A percentile compares a stretch with the other conserved stretches of the same genome.
phyloP scores from a whole-genome alignment of 2,113 vertebrate genomes.

The Sinocyclocheilus grahami region DNA sequence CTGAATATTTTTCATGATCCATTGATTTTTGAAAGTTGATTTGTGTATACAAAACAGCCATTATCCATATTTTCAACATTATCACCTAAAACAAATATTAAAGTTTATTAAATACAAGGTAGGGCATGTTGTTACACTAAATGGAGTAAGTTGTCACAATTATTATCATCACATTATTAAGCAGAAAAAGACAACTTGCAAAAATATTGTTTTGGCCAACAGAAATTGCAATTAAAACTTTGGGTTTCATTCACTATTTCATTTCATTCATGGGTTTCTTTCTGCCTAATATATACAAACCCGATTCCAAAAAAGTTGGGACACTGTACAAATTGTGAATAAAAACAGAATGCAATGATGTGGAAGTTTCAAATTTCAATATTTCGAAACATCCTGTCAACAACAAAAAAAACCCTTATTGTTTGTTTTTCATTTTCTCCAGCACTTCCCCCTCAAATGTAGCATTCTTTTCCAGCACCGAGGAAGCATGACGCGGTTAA shows the following conservation, averaged over 20 bases:
- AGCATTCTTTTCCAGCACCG: constrained; percentile 42
- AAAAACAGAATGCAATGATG: no score
- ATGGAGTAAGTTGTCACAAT: background rate
- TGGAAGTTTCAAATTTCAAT: no score
- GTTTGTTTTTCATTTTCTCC: constrained; percentile 81
- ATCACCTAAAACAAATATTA: background rate
- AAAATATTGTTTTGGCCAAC: background rate
- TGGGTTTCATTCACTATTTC: background rate
- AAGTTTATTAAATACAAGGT: background rate
- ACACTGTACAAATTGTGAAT: no score
- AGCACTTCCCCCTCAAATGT: constrained; percentile 31
- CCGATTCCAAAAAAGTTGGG: no score
- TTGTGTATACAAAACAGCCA: background rate
- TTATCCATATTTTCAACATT: background rate
- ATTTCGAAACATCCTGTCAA: constrained; percentile 77
- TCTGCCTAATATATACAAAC: no score
- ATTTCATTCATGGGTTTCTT: no score
- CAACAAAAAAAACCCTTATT: constrained; percentile 70
- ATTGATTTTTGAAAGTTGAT: no score
- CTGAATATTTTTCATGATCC: no score
- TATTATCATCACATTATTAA: no score
- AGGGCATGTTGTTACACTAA: background rate
- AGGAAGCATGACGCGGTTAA: constrained; percentile 31
- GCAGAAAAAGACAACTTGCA: no score
- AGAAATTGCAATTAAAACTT: background rate